Evolutionary conservation across 2,888 invertebrate genomes (phyloP), one percentile per base, ranked within the genome.

Genomic region (Cecidostiba fungosa): DNA sequence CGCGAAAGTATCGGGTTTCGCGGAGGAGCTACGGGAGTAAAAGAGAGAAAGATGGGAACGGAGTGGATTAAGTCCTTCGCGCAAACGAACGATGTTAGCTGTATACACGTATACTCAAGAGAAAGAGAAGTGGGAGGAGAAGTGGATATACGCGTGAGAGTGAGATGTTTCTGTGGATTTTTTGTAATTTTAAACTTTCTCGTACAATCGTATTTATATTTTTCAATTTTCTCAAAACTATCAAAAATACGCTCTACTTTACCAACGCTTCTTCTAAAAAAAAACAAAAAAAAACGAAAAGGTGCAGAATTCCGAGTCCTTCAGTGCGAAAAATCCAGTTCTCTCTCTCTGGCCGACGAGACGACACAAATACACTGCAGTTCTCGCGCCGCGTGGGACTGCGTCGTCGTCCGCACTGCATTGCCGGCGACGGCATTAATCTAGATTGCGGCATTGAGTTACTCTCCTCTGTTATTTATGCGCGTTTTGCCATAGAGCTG

Each of bases 1-100:
- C 82, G 87, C 88, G 89, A 90, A 90, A 90, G 91, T 92, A 91
- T 92, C 92, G 89, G 89, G 92, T 92, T 92, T 91, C 92, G 81
- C 83, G 87, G 84, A 88, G 19, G 72, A 70, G 26, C 32, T 69
- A 29, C 69, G 59, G n/a, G 70, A 26, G n/a, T 23, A 47, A 19
- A 47, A 29, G 10, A 47, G 19, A 26, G 16, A 47, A 19, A 10
- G 3, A 26, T 39, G 14, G 16, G n/a, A 39, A 14, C 12, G 10
- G 10, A 47, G 26, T 23, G 62, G 85, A 81, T 81, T 77, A 81
- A 81, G 77, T 81, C 81, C 32, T 81, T 12, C 50, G 39, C 32
- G 36, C 36, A 32, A 69, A 69, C 6, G 16, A 6, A 29, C 23
- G 69, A 69, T 29, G 69, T 29, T 69, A 32, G 32, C 2, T 69